Conservation (phyloP, 2,888 invertebrate species). For the Latheticus oryzae region DNA sequence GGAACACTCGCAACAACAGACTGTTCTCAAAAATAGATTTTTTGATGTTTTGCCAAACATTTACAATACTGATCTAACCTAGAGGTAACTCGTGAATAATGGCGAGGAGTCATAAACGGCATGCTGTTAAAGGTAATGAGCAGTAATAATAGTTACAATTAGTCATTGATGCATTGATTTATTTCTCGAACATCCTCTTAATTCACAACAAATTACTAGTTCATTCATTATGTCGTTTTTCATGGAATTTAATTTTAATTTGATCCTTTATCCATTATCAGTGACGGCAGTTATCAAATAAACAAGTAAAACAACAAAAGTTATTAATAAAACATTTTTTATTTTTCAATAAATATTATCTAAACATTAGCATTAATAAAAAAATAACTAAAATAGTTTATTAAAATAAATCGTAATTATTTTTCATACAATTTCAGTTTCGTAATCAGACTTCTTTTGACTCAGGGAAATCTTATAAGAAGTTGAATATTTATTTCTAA, state of each 20-base stretch:
- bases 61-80: constrained; percentile 32
- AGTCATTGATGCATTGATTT: constrained; percentile 22
- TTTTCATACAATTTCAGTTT: constrained; percentile 40
- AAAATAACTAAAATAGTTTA: constrained; percentile 36
- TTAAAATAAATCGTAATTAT: constrained; percentile 35
- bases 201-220: constrained; percentile 5
- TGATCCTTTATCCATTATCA: no score
- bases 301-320: constrained; percentile 15
- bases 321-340: constrained; percentile 36
- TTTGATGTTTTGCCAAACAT: constrained; percentile 41
- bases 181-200: constrained; percentile 11
- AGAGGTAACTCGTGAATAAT: constrained; percentile 34
- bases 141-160: constrained; percentile 15
- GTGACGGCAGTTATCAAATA: no score
- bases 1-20: constrained; percentile 34
- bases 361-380: constrained; percentile 34
- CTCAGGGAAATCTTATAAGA: constrained; percentile 37
- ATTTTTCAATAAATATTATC: constrained; percentile 36
- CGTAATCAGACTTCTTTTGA: constrained; percentile 39
- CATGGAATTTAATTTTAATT: no score
- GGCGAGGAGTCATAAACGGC: constrained; percentile 3
- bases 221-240: constrained; percentile 8
- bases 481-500: constrained; percentile 24
- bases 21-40: constrained; percentile 35
- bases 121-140: constrained; percentile 18